These are phyloP conservation scores for Boloria euphrosyne DNA, from an alignment of 2,888 invertebrate species.

Conservation along the genomic window DNA sequence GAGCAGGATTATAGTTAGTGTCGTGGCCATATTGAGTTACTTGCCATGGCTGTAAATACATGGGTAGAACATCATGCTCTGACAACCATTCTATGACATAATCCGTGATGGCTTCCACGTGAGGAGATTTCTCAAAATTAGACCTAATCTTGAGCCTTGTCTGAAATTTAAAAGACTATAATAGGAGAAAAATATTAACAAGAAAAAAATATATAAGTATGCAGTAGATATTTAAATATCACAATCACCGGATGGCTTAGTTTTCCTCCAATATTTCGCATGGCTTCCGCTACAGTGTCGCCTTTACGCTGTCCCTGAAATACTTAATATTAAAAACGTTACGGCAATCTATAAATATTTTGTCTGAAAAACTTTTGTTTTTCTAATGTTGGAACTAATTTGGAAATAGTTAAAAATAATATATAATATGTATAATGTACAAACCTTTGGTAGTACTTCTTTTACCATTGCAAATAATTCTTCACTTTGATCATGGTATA, in stretches of 20 bases:
- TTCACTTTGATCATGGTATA: conserved; percentile 83
- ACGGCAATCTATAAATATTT: background rate
- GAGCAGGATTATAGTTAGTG: conserved; percentile 49
- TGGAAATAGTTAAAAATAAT: too few species aligned
- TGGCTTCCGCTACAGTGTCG: conserved; percentile 56
- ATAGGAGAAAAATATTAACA: background rate
- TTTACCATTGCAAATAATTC: conserved; percentile 72
- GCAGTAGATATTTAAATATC: background rate
- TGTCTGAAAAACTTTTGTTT: too few species aligned
- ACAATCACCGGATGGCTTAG: conserved; percentile 37
- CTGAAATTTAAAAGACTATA: conserved; percentile 46
- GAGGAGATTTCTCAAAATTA: conserved; percentile 59
- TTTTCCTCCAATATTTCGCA: conserved; percentile 47
- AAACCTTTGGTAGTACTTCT: conserved; percentile 68
- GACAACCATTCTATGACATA: conserved; percentile 69
- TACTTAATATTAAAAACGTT: conserved; percentile 4
- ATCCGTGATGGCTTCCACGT: conserved; percentile 63
- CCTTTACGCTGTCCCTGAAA: conserved; percentile 54
- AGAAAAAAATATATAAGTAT: background rate
- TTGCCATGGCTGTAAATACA: conserved; percentile 63
- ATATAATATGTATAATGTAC: too few species aligned
- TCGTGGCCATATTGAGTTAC: conserved; percentile 47
- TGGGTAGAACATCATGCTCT: conserved; percentile 60
- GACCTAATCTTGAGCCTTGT: conserved; percentile 50
- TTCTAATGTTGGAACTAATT: too few species aligned